Evolutionary conservation across 2,888 invertebrate species (phyloP).

Genomic region (Drosophila siamana): DNA sequence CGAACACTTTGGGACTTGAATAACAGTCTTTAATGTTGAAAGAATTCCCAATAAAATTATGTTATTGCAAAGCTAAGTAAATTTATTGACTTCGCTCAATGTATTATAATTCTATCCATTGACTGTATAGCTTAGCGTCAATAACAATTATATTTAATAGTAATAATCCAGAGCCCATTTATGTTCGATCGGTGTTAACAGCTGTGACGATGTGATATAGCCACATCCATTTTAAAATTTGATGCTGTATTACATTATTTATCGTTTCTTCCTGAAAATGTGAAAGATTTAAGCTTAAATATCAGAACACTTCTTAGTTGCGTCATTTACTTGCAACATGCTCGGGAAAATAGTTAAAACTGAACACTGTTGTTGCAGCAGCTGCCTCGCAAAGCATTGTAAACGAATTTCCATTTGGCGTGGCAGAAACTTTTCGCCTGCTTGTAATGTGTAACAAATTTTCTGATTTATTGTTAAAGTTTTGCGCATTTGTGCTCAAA

Average conservation of each 20-base stretch:
- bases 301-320: slow-evolving; percentile 3
- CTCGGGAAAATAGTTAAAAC: slow-evolving; percentile 6
- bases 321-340: slow-evolving; percentile 14
- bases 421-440: slow-evolving; percentile 51
- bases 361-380: slow-evolving; percentile 28
- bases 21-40: slow-evolving; percentile 18
- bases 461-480: slow-evolving; percentile 73
- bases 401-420: slow-evolving; percentile 65
- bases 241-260: too few species aligned
- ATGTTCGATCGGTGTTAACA: too few species aligned
- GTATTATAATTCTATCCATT: too few species aligned
- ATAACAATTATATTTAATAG: too few species aligned
- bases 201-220: too few species aligned
- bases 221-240: too few species aligned
- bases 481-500: slow-evolving; percentile 56
- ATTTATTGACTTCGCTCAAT: too few species aligned
- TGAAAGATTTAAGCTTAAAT: neutral
- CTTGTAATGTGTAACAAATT: slow-evolving; percentile 60
- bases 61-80: too few species aligned
- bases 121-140: too few species aligned
- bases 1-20: slow-evolving; percentile 32
- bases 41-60: too few species aligned
- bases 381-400: slow-evolving; percentile 47
- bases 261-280: too few species aligned
- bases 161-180: too few species aligned